Evolutionary conservation across 2,113 vertebrate species (phyloP).

Genomic region (Eublepharis macularius): DNA sequence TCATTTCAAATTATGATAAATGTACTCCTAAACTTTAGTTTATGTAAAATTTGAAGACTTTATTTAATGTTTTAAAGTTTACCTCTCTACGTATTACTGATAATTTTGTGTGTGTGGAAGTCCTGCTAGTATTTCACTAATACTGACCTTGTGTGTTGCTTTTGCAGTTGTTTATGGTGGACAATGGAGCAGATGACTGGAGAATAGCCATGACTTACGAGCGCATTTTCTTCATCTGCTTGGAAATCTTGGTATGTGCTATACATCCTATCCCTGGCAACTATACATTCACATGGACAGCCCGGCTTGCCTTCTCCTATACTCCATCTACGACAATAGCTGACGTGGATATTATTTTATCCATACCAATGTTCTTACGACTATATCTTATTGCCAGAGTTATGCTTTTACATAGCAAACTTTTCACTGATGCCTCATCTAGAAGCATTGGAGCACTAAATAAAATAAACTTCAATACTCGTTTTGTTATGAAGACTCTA

Average conservation of each 20-base stretch:
- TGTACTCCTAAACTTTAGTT: neutral
- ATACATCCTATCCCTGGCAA: conserved; percentile 98
- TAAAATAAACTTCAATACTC: conserved; percentile 99
- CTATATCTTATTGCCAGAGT: conserved; percentile 99
- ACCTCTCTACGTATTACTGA: conserved; percentile 16
- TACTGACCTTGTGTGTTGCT: conserved; percentile 72
- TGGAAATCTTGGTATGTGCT: conserved; percentile 98
- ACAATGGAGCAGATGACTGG: conserved; percentile 99
- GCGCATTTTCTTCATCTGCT: conserved; percentile 98
- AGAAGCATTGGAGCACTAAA: conserved; percentile 99
- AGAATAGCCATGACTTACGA: conserved; percentile 99
- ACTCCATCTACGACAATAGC: conserved; percentile 93
- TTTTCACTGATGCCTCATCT: conserved; percentile 98
- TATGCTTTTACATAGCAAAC: conserved; percentile 99
- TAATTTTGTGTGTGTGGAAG: conserved; percentile 21
- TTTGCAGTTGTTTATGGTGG: conserved; percentile 99
- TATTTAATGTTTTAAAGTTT: conserved; percentile 51
- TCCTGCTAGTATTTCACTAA: conserved; percentile 58
- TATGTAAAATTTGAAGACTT: neutral
- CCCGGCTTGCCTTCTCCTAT: conserved; percentile 95
- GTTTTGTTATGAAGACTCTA: conserved; percentile 99
- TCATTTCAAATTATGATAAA: neutral
- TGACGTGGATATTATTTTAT: conserved; percentile 99
- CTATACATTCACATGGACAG: conserved; percentile 99
- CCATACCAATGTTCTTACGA: conserved; percentile 99